phyloP scores from a whole-genome alignment of 2,797 vertebrate species.

The Pteronotus mesoamericanus region DNA sequence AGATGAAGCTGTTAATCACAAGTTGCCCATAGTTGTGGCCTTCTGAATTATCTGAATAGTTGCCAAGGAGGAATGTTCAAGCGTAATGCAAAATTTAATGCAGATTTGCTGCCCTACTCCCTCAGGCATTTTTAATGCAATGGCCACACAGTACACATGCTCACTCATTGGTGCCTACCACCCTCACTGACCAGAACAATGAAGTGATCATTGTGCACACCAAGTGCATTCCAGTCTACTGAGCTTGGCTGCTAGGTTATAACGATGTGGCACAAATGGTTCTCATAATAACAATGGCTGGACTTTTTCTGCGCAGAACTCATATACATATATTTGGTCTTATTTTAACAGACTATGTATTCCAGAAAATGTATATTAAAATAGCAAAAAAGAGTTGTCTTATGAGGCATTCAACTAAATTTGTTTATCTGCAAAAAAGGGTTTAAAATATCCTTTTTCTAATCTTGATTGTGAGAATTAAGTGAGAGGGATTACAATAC shows the following conservation, averaged over 20 bases:
- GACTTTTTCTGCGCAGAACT: neutral
- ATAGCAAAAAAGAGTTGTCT: neutral
- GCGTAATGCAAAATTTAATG: neutral
- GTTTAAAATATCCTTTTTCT: neutral
- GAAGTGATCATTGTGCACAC: neutral
- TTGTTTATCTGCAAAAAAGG: neutral
- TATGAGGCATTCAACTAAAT: neutral
- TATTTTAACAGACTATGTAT: neutral
- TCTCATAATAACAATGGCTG: neutral
- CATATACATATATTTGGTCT: neutral
- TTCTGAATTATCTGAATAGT: neutral
- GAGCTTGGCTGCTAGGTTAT: too few species aligned
- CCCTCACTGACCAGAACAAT: neutral
- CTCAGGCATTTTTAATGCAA: neutral
- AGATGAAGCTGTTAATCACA: neutral
- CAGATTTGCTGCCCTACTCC: neutral
- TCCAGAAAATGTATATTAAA: neutral
- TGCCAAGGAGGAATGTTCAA: neutral
- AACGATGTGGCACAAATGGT: neutral
- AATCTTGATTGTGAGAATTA: conserved; percentile 7
- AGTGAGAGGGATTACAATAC: neutral
- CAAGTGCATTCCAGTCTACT: neutral
- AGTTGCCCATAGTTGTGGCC: neutral
- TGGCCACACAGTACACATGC: neutral
- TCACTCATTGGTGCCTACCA: neutral